Evolutionary conservation across 2,888 invertebrate species (phyloP), one percentile per base, ranked within the genome.

Genomic region (Diogma glabrata): DNA sequence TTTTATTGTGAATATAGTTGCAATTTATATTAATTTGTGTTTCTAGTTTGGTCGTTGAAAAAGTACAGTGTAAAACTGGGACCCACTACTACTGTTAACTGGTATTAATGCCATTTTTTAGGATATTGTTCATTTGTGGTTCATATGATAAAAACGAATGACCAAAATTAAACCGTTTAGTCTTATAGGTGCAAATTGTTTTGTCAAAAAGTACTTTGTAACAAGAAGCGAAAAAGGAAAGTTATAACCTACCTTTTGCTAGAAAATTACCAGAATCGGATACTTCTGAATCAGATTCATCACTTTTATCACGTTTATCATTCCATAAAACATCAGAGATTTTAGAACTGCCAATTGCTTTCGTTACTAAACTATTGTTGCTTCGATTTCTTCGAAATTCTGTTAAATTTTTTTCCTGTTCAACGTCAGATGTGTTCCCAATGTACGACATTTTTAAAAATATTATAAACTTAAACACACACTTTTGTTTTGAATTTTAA

Each of bases 271-370:
- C 82, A 9, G 78, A 77, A 64, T 83, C 81, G 60, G 83, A 82
- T 53, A 85, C 75, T 61, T 88, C 87, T 61, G 86, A 87, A 67
- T 87, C 86, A 54, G 83, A 82, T 67, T 87, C 87, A 67, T 84
- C 83, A 67, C 82, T 82, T 66, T 81, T 80, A 69, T 77, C 77
- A 14, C 62, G 61, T 57, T 69, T 68, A 47, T 64, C 63, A 50
- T 61, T 57, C 68, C 69, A 70, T 52, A 66, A 64, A 4, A 65
- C 63, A 53, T 69, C 68, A 16, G 65, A 64, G 9, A 66, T 56
- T 59, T 68, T 69, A 51, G 64, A 63, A 20, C 64, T 64, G 28
- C 63, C 63, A 60, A 64, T 60, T 50, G 63, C 63, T 51, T 58
- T 60, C 16, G 56, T 23, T 43, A 54, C 51, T 51, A 58, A 52